A percentile compares a stretch with the other conserved stretches of the same genome.
phyloP scores from a whole-genome alignment of 2,113 vertebrate species.

The Edolisoma coerulescens region DNA sequence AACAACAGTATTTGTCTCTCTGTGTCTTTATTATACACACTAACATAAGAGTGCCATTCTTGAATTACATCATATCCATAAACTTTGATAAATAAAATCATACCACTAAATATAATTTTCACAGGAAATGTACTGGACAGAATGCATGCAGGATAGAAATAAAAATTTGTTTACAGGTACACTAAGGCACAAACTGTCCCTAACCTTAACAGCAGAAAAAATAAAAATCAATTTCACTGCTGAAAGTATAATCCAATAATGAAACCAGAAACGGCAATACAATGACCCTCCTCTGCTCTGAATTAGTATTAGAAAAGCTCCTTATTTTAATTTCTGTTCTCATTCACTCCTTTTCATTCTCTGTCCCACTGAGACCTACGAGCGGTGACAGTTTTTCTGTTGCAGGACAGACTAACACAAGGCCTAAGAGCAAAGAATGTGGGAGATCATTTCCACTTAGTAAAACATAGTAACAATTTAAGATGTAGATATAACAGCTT shows the following conservation, averaged over 20 bases:
- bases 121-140: background rate
- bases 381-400: background rate
- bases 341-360: background rate
- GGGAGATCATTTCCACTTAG: background rate
- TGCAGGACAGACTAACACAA: background rate
- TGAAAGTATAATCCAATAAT: background rate
- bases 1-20: background rate
- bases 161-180: background rate
- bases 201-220: background rate
- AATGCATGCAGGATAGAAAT: background rate
- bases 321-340: background rate
- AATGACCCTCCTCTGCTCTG: background rate
- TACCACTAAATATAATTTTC: background rate
- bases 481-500: background rate
- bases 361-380: accelerated
- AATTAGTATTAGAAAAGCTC: background rate
- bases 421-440: background rate
- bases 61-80: background rate
- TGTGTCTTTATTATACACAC: background rate
- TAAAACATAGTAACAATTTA: background rate
- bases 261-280: background rate
- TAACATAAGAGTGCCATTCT: background rate
- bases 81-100: background rate
- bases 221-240: background rate
- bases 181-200: background rate